Conservation (phyloP, 2,888 invertebrate species). For the Drosophila kanekoi region DNA sequence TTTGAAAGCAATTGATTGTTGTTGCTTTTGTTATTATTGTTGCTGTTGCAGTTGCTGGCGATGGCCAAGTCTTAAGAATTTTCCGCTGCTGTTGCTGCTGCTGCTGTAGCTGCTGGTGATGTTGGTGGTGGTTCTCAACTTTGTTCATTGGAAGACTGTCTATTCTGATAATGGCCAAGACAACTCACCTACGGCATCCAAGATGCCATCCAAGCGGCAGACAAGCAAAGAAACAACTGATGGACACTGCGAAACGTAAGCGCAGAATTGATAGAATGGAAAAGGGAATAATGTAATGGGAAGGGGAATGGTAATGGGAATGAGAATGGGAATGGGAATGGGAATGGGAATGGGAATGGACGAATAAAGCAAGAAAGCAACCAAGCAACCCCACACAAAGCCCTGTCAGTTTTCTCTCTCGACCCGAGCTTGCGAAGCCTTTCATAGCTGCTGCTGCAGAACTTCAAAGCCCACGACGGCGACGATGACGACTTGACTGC, state of each 20-base stretch:
- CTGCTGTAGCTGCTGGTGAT: conserved; percentile 25
- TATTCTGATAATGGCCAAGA: conserved; percentile 44
- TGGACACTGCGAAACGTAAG: conserved; percentile 13
- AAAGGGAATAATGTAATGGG: conserved; percentile 18
- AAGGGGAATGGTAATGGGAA: conserved; percentile 3
- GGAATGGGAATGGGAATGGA: conserved; percentile 4
- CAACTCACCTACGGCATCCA: conserved; percentile 31
- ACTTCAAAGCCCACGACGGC: conserved; percentile 11
- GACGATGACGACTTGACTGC: conserved; percentile 35
- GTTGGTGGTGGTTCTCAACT: conserved; percentile 17
- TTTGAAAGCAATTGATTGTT: conserved; percentile 31
- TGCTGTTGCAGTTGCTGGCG: background rate
- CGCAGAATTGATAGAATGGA: conserved; percentile 20
- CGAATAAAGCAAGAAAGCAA: conserved; percentile 6
- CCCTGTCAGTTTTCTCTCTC: conserved; percentile 15
- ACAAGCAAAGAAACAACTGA: conserved; percentile 21
- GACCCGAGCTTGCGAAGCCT: conserved; percentile 15
- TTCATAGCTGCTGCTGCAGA: conserved; percentile 22
- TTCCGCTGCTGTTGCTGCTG: conserved; percentile 21
- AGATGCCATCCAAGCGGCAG: conserved; percentile 11
- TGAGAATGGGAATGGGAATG: background rate
- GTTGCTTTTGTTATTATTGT: background rate
- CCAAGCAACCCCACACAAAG: background rate
- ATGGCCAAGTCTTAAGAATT: conserved; percentile 14
- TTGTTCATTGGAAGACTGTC: conserved; percentile 29